These are phyloP conservation scores for Aplidium turbinatum DNA, from an alignment of 23 tunicate species.

Conservation along the genomic window DNA sequence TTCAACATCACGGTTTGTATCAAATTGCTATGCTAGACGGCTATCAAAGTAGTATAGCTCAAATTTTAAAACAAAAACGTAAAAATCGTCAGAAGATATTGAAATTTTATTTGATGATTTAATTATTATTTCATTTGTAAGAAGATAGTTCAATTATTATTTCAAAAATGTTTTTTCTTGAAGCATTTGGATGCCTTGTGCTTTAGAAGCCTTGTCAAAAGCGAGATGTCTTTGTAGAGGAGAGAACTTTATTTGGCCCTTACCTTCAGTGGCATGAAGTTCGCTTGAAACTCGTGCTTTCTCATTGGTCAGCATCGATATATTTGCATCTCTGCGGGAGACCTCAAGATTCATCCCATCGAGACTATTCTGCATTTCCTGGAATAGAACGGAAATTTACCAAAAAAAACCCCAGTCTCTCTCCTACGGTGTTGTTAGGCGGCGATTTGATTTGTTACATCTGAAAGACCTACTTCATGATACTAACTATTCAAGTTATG, in stretches of 20 bases:
- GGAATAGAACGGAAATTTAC: background rate
- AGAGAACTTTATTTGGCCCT: background rate
- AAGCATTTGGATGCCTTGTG: background rate
- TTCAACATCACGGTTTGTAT: too few species aligned
- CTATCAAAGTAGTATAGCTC: too few species aligned
- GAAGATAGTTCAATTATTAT: background rate
- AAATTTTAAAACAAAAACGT: too few species aligned
- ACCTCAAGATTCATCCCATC: slow-evolving; percentile 80
- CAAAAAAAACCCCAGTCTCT: background rate
- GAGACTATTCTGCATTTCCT: slow-evolving; percentile 68
- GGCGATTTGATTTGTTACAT: too few species aligned
- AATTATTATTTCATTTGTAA: background rate
- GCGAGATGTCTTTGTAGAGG: too few species aligned
- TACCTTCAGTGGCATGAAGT: slow-evolving; percentile 57
- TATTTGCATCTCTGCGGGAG: slow-evolving; percentile 77
- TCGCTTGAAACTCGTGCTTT: slow-evolving; percentile 53
- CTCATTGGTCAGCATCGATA: slow-evolving; percentile 88
- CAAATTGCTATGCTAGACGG: too few species aligned
- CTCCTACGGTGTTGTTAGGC: slow-evolving; percentile 38
- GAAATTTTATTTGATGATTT: too few species aligned
- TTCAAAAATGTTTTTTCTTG: background rate
- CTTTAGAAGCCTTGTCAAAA: background rate
- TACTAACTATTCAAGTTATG: too few species aligned
- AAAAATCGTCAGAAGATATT: too few species aligned
- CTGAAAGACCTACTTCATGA: too few species aligned